Conservation (phyloP, 2,113 vertebrate species). For the Halichoerus grypus region DNA sequence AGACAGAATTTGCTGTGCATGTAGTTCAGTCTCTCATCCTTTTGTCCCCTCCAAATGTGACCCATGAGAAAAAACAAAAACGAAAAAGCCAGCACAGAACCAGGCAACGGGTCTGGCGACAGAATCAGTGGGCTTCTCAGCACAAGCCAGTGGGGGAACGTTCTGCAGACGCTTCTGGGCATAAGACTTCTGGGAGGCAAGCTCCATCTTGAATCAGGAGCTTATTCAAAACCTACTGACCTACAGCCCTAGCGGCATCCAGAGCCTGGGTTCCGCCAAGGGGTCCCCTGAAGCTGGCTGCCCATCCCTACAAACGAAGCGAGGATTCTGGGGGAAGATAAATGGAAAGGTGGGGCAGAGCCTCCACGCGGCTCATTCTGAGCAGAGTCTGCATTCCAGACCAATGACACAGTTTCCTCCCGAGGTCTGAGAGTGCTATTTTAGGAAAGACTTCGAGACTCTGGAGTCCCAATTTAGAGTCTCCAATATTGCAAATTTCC, state of each 20-base stretch:
- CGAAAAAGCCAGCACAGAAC: not conserved
- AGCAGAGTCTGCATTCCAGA: not conserved
- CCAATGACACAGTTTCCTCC: not conserved
- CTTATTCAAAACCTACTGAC: not conserved
- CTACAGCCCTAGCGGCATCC: not conserved
- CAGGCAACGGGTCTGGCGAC: rapidly evolving
- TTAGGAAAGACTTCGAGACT: not conserved
- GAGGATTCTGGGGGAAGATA: not conserved
- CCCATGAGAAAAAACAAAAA: not conserved
- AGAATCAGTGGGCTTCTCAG: not conserved
- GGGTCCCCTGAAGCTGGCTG: not conserved
- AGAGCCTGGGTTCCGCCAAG: not conserved
- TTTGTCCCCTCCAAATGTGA: not conserved
- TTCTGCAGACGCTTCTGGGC: not conserved
- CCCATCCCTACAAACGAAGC: not conserved
- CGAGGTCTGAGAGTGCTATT: not conserved
- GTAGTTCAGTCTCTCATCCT: not conserved
- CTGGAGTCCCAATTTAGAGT: not conserved
- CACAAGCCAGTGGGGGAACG: rapidly evolving
- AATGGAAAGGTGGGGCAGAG: not conserved
- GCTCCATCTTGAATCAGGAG: not conserved
- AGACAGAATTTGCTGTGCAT: not conserved
- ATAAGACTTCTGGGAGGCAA: not conserved
- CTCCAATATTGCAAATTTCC: not conserved
- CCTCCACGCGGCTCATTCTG: not conserved